Evolutionary conservation across 2,113 vertebrate genomes (phyloP), one percentile per base, ranked within the genome.

Genomic region (Panthera leo): DNA sequence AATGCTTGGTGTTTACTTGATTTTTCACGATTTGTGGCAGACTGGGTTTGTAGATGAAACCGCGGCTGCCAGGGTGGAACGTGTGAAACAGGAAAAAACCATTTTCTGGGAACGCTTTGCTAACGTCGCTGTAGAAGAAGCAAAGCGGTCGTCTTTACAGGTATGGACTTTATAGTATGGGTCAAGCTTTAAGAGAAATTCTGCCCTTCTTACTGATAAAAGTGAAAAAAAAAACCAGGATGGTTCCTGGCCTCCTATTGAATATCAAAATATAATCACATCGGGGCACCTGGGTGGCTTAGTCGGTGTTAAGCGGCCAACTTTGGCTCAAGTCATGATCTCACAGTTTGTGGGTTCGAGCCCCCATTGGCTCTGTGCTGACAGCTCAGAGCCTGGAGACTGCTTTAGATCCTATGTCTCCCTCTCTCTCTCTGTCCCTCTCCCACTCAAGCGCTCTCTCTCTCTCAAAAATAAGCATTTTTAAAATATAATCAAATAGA

Each of bases 31-130:
- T 93, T 19, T 95, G 39, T 85, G 53, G 93, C 85, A 99, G 99
- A 98, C 78, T 0, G 97, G 98, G n/a, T 97, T 97, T 92, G 34
- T 67, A 4, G 95, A 98, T 25, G 99, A 99, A 98, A 97, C 98
- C 12, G 97, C 18, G 90, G 98, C 98, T 93, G 98, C 98, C 14
- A 98, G 98, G 95, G 85, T 98, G 2, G 98, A 99, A 89, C 98
- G 99, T 76, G 79, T 99, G 65, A 99, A 99, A 96, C 96, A 95
- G 58, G 99, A 99, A 98, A 98, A 92, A 0, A 68, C 7, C 10
- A 42, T 98, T 23, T 98, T 99, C 67, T 97, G 98, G 31, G 82
- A 94, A 53, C 98, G 98, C 91, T 97, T 94, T 3, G 70, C 97
- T 36, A 96, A 42, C 63, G 95, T 97, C 76, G 97, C 99, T 79